Percentiles rank a stretch among this genome's conserved stretches.
phyloP scores from a whole-genome alignment of 2,797 vertebrate genomes.

The Varecia variegata region DNA sequence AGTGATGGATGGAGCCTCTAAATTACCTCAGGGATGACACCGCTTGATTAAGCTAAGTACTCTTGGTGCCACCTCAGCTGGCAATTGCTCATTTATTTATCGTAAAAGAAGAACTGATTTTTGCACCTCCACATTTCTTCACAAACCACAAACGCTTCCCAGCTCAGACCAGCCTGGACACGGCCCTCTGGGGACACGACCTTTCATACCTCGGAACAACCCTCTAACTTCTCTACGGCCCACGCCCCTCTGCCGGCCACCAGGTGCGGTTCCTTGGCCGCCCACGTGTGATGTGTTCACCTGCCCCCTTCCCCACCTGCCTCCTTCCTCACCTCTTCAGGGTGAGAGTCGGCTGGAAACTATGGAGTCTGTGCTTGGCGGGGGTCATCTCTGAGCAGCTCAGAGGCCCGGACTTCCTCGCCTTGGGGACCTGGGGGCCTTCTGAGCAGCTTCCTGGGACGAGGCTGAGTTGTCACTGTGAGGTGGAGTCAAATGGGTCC shows the following conservation, averaged over 20 bases:
- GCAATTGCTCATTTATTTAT: slow-evolving; percentile 62
- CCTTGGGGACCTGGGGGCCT: accelerated
- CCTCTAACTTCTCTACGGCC: accelerated
- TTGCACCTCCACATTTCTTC: background rate
- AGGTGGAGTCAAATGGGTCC: background rate
- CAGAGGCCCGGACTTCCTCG: accelerated
- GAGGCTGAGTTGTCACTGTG: accelerated
- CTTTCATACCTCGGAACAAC: background rate
- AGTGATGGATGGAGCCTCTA: slow-evolving; percentile 39
- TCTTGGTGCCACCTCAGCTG: background rate
- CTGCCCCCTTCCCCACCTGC: background rate
- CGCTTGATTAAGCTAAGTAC: slow-evolving; percentile 69
- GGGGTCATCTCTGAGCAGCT: background rate
- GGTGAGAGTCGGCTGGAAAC: accelerated
- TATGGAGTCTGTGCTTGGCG: accelerated
- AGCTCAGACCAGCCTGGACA: background rate
- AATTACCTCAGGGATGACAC: slow-evolving; percentile 58
- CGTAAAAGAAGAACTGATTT: slow-evolving; percentile 33
- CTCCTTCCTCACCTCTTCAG: background rate
- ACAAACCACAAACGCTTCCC: background rate
- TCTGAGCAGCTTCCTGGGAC: background rate
- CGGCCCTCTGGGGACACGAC: accelerated
- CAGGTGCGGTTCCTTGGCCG: background rate
- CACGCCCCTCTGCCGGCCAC: accelerated
- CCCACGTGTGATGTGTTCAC: accelerated